These are phyloP conservation scores for Hyppa rectilinea DNA, from an alignment of 2,888 invertebrate genomes.

Conservation along the genomic window DNA sequence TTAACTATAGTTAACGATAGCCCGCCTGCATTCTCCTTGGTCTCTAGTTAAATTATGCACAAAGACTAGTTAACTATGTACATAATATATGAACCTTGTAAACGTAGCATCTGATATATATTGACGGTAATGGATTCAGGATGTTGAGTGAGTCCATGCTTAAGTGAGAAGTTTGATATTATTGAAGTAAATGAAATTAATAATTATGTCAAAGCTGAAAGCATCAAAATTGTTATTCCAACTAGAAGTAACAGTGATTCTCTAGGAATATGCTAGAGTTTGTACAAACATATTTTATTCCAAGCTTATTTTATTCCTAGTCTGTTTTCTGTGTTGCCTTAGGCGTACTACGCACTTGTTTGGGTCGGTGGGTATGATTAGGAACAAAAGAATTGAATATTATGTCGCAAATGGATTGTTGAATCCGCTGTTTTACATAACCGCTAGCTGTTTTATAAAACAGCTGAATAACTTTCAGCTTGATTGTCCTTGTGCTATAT, in stretches of 20 bases:
- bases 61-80: not conserved
- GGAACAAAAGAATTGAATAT: no score
- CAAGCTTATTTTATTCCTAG: not conserved
- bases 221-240: not conserved
- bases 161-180: not conserved
- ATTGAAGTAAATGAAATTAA: not conserved
- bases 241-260: not conserved
- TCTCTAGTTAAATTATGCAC: slow-evolving; percentile 16
- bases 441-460: no score
- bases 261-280: not conserved
- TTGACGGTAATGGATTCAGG: slow-evolving; percentile 37
- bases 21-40: not conserved
- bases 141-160: slow-evolving; percentile 15
- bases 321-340: not conserved
- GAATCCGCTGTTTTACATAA: no score
- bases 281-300: not conserved
- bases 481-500: no score
- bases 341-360: no score
- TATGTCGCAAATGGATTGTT: no score
- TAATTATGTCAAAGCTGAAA: not conserved
- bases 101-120: slow-evolving; percentile 26
- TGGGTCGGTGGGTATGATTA: no score
- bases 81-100: slow-evolving; percentile 19
- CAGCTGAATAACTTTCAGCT: no score
- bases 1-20: slow-evolving; percentile 15